phyloP scores from a whole-genome alignment of 1,140 invertebrate genomes.

The Caenorhabditis latens region DNA sequence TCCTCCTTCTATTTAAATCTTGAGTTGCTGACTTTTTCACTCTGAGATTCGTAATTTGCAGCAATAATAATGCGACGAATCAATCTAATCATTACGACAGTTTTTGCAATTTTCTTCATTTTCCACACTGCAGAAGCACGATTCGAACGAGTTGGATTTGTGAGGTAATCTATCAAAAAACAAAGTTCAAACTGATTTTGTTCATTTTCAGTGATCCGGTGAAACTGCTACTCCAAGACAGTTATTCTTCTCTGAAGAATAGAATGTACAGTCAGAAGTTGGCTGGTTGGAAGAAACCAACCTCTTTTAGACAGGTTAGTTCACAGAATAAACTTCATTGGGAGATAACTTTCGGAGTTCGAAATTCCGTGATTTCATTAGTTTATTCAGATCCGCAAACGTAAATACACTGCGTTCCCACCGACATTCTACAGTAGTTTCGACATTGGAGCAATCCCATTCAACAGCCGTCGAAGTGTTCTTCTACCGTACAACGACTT shows the following conservation, averaged over 20 bases:
- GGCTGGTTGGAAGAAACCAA: conserved; percentile 31
- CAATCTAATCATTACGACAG: neutral
- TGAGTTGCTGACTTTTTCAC: neutral
- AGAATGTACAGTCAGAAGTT: conserved; percentile 55
- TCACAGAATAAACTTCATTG: neutral
- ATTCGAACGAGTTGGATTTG: conserved; percentile 43
- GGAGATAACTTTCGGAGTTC: neutral
- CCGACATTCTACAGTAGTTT: conserved; percentile 58
- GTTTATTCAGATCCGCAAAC: conserved; percentile 58
- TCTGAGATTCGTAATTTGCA: neutral
- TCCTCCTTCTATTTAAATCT: neutral
- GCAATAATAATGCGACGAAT: conserved; percentile 11
- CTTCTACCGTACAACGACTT: conserved; percentile 55
- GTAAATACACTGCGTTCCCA: conserved; percentile 54
- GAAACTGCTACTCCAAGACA: conserved; percentile 54
- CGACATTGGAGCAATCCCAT: conserved; percentile 51
- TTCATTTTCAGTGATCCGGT: conserved; percentile 55
- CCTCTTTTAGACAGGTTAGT: conserved; percentile 18
- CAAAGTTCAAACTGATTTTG: neutral
- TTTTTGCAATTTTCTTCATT: neutral
- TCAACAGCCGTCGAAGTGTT: conserved; percentile 49
- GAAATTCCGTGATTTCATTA: neutral
- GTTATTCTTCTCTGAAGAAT: conserved; percentile 62
- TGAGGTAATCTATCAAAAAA: neutral
- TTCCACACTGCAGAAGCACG: conserved; percentile 5